Conservation (phyloP, 2,113 vertebrate genomes). For the Okapia johnstoni region DNA sequence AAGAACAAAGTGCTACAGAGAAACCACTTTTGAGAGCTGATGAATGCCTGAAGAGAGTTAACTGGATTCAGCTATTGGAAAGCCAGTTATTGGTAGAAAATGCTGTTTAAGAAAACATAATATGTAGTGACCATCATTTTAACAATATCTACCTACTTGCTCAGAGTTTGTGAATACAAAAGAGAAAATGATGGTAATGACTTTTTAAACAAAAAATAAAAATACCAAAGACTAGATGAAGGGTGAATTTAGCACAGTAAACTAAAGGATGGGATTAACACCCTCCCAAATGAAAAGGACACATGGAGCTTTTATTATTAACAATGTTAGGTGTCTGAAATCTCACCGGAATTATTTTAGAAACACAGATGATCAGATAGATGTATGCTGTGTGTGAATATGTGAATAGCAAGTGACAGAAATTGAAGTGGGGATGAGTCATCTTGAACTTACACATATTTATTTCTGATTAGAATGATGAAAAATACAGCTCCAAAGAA, state of each 20-base stretch:
- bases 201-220: slow-evolving; percentile 1
- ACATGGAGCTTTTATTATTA: slow-evolving; percentile 28
- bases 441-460: slow-evolving; percentile 21
- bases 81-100: neutral
- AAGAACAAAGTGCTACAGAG: neutral
- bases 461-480: slow-evolving; percentile 38
- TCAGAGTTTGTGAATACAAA: neutral
- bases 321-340: slow-evolving; percentile 54
- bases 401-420: slow-evolving; percentile 26
- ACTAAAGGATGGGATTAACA: neutral
- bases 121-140: neutral
- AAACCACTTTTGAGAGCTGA: neutral
- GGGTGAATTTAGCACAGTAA: neutral
- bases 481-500: slow-evolving; percentile 27
- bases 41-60: neutral
- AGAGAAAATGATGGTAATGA: neutral
- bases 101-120: neutral
- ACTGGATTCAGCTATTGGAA: neutral
- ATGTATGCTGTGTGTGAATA: neutral
- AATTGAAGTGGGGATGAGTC: neutral
- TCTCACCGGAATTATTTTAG: slow-evolving; percentile 37
- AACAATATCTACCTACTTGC: neutral
- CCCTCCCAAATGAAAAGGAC: neutral
- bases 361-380: slow-evolving; percentile 55
- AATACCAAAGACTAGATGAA: neutral